A percentile compares a stretch with the other conserved stretches of the same genome.
Evolutionary conservation across 2,113 vertebrate species (phyloP).

Genomic region (Tilapia sparmanii): DNA sequence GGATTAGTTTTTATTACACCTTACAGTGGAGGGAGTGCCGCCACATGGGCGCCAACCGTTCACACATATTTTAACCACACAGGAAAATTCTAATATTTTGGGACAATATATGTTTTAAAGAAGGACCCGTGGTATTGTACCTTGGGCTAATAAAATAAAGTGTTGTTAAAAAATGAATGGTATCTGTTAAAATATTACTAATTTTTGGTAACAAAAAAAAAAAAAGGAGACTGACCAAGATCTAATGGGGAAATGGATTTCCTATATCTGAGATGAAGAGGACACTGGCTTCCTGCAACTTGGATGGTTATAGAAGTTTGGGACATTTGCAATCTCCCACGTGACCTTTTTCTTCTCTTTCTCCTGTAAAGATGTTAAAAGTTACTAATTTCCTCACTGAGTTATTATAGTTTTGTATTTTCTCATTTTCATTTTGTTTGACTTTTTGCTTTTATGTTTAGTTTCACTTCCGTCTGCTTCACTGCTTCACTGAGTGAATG

Average conservation of each 20-base stretch:
- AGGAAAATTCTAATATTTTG: neutral
- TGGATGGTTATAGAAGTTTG: neutral
- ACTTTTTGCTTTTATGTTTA: neutral
- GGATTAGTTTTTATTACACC: neutral
- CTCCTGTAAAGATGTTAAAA: neutral
- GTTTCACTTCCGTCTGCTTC: neutral
- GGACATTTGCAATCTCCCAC: neutral
- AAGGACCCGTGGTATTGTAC: neutral
- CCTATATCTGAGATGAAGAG: neutral
- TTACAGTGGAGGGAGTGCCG: neutral
- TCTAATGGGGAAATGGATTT: rapidly evolving
- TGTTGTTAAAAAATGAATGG: neutral
- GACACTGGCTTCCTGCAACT: rapidly evolving
- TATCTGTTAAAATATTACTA: rapidly evolving
- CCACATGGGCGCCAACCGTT: neutral
- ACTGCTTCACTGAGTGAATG: neutral
- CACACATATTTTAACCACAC: neutral
- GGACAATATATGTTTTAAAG: neutral
- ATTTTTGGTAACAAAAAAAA: neutral
- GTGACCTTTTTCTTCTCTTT: neutral
- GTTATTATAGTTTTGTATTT: neutral
- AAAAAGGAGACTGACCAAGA: neutral
- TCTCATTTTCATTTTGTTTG: neutral
- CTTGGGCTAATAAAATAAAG: neutral
- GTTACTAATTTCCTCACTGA: neutral